Base-by-base conservation (phyloP, 2,888 invertebrate genomes). In the Zhengitettix transpicula region DNA sequence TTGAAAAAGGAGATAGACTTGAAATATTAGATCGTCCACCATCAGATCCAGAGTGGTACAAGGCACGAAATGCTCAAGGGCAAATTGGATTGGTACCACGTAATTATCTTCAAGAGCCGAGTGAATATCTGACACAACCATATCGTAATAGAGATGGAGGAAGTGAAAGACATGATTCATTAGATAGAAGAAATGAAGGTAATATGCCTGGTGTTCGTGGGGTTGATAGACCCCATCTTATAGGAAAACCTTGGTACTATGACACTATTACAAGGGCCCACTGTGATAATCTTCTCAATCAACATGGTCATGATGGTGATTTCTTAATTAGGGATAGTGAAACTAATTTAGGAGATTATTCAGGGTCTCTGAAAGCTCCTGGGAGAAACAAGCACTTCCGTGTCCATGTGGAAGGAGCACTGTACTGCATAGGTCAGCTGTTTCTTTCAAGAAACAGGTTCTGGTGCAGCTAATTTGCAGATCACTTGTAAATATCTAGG, bases 381-480 rank as follows among this genome's bases (percentile, higher is more conserved):
- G 92, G 91, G 40, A 87, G 97, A 68, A 99, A 99, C 80, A 99
- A 99, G 75, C 99, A 99, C 77, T 99, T 99, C 80, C 87, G 97
- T 71, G 96, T 99, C 70, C 95, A 95, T 74, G 94, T 95, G 65
- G 92, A 92, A 73, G 89, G 89, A 67, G 85, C 85, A 64, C 81
- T 92, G 67, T 95, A 93, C 76, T 92, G 93, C 77, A 99, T 99
- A 77, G 99, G 99, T 53, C 96, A 96, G 78, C 89, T n/a, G n/a
- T n/a, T n/a, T n/a, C n/a, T n/a, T n/a, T n/a, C n/a, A n/a, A n/a
- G n/a, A n/a, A n/a, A n/a, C n/a, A n/a, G n/a, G n/a, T n/a, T n/a
- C n/a, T n/a, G n/a, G n/a, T n/a, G n/a, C n/a, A n/a, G n/a, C n/a
- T n/a, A n/a, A n/a, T n/a, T n/a, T n/a, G n/a, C n/a, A n/a, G n/a